Evolutionary conservation across 2,888 invertebrate genomes (phyloP), one percentile per base, ranked within the genome.

Genomic region (Drosophila mayaguana): DNA sequence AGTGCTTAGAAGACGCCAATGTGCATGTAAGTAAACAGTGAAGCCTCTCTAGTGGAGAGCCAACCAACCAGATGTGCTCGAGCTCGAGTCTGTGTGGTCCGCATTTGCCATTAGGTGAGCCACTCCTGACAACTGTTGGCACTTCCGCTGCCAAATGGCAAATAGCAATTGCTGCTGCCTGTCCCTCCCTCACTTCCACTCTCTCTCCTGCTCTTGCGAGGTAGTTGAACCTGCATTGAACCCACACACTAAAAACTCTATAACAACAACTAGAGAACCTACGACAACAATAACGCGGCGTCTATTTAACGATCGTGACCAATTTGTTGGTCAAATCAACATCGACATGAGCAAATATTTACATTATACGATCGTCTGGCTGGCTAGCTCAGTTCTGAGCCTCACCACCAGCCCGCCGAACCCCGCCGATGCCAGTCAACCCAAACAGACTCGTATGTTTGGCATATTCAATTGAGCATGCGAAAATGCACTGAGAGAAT

Each of bases 271-370:
- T 38, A 16, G 34, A 28, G n/a, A n/a, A 48, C n/a, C 53, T 5
- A 25, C n/a, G 11, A 12, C 63, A 60, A n/a, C 46, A 11, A 43
- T 61, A 8, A 25, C 11, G 56, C 45, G 67, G 74, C 89, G 82
- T 73, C 85, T 84, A 85, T 82, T 84, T 87, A 87, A 87, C 84
- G 89, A 84, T 89, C 84, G 84, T 84, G 89, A 89, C 89, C 84
- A 84, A 89, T 87, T 84, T 84, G 82, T 87, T 89, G 88, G 87
- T 86, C 83, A 89, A 78, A 75, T 79, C 75, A 78, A 80, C 54
- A 85, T 51, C 83, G 71, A 71, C 75, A 81, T 67, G 62, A 64
- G 67, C 88, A 83, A 89, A 84, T 84, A 78, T 84, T 84, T 89
- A 87, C 84, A 75, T 78, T 72, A 70, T 50, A 53, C 77, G 77